Evolutionary conservation across 2,113 vertebrate genomes (phyloP).

Genomic region (Caloenas nicobarica): DNA sequence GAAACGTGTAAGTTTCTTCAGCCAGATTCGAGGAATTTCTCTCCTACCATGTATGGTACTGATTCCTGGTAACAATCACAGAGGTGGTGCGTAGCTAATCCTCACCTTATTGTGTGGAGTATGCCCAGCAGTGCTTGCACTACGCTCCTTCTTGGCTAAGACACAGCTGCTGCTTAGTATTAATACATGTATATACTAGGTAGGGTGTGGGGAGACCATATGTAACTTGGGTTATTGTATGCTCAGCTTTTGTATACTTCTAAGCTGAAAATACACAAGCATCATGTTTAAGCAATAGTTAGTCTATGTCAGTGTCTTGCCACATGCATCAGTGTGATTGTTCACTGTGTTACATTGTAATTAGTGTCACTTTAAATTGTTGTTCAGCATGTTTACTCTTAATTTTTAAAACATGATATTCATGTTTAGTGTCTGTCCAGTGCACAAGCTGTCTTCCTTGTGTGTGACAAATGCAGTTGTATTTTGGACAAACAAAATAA

Average conservation of each 20-base stretch:
- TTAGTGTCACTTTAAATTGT: not conserved
- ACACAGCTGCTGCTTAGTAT: not conserved
- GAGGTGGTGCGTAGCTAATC: not conserved
- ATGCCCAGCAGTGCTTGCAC: not conserved
- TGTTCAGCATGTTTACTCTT: not conserved
- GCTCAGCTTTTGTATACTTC: not conserved
- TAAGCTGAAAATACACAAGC: not conserved
- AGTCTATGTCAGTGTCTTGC: not conserved
- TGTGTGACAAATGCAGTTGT: not conserved
- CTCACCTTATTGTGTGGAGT: not conserved
- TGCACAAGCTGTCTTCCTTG: not conserved
- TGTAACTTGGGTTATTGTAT: not conserved
- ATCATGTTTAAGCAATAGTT: not conserved
- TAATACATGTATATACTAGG: not conserved
- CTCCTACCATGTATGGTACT: not conserved
- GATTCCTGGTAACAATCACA: not conserved
- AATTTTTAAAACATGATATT: not conserved
- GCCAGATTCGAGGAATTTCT: not conserved
- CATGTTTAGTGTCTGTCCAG: not conserved
- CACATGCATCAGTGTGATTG: not conserved
- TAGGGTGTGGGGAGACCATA: not conserved
- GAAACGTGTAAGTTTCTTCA: not conserved
- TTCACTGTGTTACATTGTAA: not conserved
- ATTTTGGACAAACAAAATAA: not conserved
- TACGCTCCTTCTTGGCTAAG: not conserved